Evolutionary conservation across 1,140 invertebrate species (phyloP).

Genomic region (Bombus cullumanus): DNA sequence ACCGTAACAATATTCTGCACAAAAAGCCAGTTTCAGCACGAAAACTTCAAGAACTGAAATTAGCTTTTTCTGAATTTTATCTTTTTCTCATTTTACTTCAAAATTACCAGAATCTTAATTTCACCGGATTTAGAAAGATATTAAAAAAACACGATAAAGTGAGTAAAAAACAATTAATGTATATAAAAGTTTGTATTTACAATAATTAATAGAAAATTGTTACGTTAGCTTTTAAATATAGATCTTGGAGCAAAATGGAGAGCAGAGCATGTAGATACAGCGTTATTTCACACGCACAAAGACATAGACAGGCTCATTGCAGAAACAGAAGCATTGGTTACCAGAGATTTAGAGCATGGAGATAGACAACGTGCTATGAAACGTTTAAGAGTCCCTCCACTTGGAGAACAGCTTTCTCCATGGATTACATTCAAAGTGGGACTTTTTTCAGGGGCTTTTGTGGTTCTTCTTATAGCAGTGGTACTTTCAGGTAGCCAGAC

Average conservation of each 20-base stretch:
- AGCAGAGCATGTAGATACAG: conserved; percentile 90
- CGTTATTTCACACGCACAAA: conserved; percentile 93
- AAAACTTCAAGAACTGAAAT: conserved; percentile 93
- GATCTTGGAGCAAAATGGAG: conserved; percentile 88
- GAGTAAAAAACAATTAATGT: background rate
- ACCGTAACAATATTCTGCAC: conserved; percentile 80
- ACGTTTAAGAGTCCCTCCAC: conserved; percentile 91
- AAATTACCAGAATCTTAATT: conserved; percentile 92
- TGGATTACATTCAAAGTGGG: conserved; percentile 94
- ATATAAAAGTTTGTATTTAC: background rate
- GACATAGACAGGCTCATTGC: conserved; percentile 93
- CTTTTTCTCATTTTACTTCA: conserved; percentile 91
- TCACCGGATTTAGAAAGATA: conserved; percentile 96
- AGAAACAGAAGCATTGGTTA: conserved; percentile 92
- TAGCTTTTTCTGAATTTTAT: conserved; percentile 97
- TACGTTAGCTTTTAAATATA: conserved; percentile 83
- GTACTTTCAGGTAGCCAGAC: conserved; percentile 86
- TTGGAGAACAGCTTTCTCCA: conserved; percentile 91
- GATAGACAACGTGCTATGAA: conserved; percentile 95
- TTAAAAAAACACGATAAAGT: conserved; percentile 97
- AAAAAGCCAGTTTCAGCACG: conserved; percentile 83
- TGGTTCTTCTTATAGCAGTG: conserved; percentile 89
- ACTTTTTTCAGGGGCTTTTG: conserved; percentile 91
- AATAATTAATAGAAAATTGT: background rate
- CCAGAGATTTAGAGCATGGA: conserved; percentile 91